A percentile compares a stretch with the other conserved stretches of the same genome.
Evolutionary conservation across 2,113 vertebrate species (phyloP).

Genomic region (Antechinus stuartii): DNA sequence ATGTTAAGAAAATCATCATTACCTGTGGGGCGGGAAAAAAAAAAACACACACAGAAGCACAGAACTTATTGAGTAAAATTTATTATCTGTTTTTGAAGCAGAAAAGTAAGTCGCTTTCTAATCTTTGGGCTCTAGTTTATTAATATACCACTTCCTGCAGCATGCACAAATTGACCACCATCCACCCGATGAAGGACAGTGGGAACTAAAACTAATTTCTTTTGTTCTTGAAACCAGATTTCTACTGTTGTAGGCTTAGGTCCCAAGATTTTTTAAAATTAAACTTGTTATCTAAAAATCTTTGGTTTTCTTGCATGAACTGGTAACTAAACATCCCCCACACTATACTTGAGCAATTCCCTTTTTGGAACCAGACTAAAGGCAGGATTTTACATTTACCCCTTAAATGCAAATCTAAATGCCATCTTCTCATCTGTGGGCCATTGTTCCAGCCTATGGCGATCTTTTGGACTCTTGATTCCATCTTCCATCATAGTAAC

Average conservation of each 20-base stretch:
- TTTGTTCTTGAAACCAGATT: not conserved
- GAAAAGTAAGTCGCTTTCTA: not conserved
- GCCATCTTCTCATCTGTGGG: not conserved
- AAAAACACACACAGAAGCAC: not conserved
- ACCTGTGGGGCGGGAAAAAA: not conserved
- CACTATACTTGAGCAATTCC: not conserved
- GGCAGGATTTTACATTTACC: not conserved
- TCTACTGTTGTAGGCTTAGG: not conserved
- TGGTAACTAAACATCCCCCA: not conserved
- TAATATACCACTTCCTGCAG: accelerated
- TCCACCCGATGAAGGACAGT: not conserved
- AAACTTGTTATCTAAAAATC: not conserved
- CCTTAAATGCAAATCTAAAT: not conserved
- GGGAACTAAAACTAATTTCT: not conserved
- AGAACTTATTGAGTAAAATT: not conserved
- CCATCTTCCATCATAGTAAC: not conserved
- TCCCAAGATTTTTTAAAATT: not conserved
- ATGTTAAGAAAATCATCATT: not conserved
- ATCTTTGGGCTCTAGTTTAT: accelerated
- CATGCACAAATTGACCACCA: not conserved
- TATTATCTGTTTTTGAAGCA: not conserved
- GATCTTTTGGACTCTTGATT: not conserved
- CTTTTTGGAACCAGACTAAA: not conserved
- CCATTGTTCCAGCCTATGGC: not conserved
- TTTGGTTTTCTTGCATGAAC: not conserved